Base-by-base conservation (phyloP, 2,888 invertebrate species). In the Strigamia transsilvanica region DNA sequence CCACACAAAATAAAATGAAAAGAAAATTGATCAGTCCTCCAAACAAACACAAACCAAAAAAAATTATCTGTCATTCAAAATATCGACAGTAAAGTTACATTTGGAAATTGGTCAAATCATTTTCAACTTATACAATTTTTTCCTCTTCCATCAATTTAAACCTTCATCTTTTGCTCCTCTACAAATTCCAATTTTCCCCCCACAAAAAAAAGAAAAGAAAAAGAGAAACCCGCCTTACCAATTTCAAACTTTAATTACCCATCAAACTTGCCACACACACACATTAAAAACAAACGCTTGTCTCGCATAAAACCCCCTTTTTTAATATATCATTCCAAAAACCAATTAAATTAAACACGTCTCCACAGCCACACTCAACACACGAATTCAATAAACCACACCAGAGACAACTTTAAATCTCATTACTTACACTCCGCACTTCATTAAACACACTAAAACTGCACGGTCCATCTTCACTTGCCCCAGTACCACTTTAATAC, bases 381-480 rank as follows among this genome's bases (percentile, higher is more conserved):
- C 51, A 66, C 27, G 66, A 66, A 66, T 66, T 66, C 66, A 66
- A 66, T 66, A 66, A 66, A 66, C 66, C 66, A 32, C 66, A 66
- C 66, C 66, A 66, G 51, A 66, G 66, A 66, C 66, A 66, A 66
- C 66, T 66, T 66, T 66, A 66, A 66, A 66, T 66, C 66, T 66
- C 66, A 66, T 66, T 66, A 66, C 66, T 66, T 66, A 66, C 66
- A 66, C 66, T 32, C 66, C 13, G 66, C 66, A 66, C 66, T 66
- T 66, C 66, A 66, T 66, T 66, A 66, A 66, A 66, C 66, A 66
- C 13, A 66, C 27, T 66, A 66, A 66, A 66, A 66, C 66, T 66
- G 66, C 66, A 27, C 32, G 66, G 66, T 32, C 66, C 66, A 27
- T 66, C 66, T 32, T 66, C 66, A 66, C 13, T 66, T 66, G 66